Percentiles rank a stretch among this genome's conserved stretches.
phyloP scores from a whole-genome alignment of 2,888 invertebrate genomes.

The Macaria notata region DNA sequence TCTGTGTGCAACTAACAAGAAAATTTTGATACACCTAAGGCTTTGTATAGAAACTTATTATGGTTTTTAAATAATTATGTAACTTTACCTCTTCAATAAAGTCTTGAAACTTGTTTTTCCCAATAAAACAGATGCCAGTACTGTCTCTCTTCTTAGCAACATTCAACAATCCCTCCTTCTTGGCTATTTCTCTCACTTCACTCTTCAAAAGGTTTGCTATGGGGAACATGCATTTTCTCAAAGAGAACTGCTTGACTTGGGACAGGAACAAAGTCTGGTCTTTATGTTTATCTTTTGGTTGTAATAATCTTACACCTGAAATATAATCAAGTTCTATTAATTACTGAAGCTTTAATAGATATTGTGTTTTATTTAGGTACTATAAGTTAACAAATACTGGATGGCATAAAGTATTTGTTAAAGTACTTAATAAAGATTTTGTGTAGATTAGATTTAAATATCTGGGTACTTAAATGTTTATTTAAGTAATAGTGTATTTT shows the following conservation, averaged over 20 bases:
- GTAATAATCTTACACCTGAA: conserved; percentile 86
- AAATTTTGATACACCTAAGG: too few species aligned
- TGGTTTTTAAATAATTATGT: too few species aligned
- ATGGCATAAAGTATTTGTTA: too few species aligned
- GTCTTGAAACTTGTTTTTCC: conserved; percentile 91
- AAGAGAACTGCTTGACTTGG: conserved; percentile 89
- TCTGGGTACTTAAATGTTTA: background rate
- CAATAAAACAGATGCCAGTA: conserved; percentile 98
- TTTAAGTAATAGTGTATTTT: background rate
- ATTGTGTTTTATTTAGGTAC: too few species aligned
- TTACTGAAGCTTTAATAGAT: too few species aligned
- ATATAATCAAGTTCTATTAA: conserved; percentile 17
- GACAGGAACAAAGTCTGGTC: conserved; percentile 98
- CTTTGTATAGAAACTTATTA: too few species aligned
- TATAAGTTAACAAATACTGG: too few species aligned
- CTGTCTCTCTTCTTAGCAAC: conserved; percentile 91
- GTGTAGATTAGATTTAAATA: too few species aligned
- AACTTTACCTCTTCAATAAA: conserved; percentile 97
- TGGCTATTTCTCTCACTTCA: conserved; percentile 91
- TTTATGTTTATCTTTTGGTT: conserved; percentile 88
- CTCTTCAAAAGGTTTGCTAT: conserved; percentile 89
- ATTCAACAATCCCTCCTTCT: conserved; percentile 84
- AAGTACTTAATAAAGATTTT: too few species aligned
- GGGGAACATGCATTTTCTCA: conserved; percentile 95
- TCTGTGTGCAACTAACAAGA: too few species aligned